Evolutionary conservation across 2,797 vertebrate species (phyloP), one percentile per base, ranked within the genome.

Genomic region (Crypturellus tataupa): DNA sequence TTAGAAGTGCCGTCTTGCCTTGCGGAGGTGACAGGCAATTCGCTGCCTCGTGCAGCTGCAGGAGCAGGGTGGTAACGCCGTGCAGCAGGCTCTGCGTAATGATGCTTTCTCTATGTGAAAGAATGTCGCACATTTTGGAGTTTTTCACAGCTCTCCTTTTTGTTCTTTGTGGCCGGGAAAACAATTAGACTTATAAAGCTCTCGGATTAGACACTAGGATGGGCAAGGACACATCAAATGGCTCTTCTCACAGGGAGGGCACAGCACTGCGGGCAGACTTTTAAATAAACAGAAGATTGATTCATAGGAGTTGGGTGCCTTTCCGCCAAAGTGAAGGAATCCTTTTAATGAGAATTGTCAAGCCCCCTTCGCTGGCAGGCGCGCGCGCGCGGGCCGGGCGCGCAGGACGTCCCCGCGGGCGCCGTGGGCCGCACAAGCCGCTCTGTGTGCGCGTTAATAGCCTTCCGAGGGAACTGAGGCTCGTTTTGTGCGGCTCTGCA

Each of bases 401-500:
- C 91, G 92, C 94, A 94, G 95, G 80, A 80, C 58, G 51, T 70
- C 82, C 91, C 94, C 67, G 62, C 94, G 93, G 97, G 21, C 97
- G 97, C 97, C 92, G 95, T 92, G 97, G 94, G 96, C 97, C 93
- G 96, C 68, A 97, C 95, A 96, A 97, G 96, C 95, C 96, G 96
- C 93, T 95, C 97, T 96, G 95, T 84, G 70, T 97, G 97, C 93
- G 96, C 94, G 95, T 98, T 97, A 97, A 97, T 95, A 97, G 97
- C 94, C 95, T 97, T 97, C 95, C 35, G 35, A 97, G 97, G 97
- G 97, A 97, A 97, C 97, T 98, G 97, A 98, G 96, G 97, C 97
- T 97, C 92, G 97, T 98, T 98, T 94, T 98, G 96, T 97, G 92
- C 81, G 87, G 91, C 89, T 93, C 92, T 80, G 85, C 97, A 98